Evolutionary conservation across 2,888 invertebrate genomes (phyloP).

Genomic region (Neocrepidodera transversa): DNA sequence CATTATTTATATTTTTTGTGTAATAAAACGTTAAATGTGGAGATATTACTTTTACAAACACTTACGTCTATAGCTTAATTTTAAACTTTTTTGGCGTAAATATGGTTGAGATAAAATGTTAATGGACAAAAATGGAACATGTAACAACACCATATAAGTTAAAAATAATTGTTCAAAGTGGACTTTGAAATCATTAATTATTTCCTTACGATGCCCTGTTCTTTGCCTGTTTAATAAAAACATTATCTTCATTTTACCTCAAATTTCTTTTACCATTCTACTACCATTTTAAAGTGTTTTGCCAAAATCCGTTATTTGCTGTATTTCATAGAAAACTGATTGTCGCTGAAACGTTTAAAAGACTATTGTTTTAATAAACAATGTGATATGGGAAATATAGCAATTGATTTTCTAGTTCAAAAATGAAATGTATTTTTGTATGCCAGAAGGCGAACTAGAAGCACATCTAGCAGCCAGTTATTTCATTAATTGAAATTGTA

Average conservation of each 20-base stretch:
- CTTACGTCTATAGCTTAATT: neutral
- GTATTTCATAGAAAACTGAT: too few species aligned
- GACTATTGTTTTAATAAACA: conserved; percentile 14
- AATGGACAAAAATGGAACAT: too few species aligned
- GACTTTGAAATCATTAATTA: too few species aligned
- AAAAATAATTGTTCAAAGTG: too few species aligned
- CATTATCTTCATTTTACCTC: too few species aligned
- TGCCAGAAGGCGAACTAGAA: neutral
- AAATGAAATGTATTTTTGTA: conserved; percentile 6
- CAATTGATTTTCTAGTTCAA: conserved; percentile 3
- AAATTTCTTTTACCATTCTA: too few species aligned
- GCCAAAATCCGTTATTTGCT: too few species aligned
- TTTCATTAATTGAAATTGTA: conserved; percentile 14
- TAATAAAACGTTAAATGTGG: neutral
- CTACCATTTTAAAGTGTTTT: too few species aligned
- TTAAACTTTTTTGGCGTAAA: neutral
- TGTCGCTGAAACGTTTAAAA: conserved; percentile 4
- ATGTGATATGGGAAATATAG: conserved; percentile 10
- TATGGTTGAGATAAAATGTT: too few species aligned
- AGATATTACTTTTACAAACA: neutral
- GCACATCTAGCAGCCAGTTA: conserved; percentile 8
- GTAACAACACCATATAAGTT: too few species aligned
- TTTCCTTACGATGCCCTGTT: too few species aligned
- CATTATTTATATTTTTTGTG: neutral
- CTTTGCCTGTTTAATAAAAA: too few species aligned